A percentile compares a stretch with the other conserved stretches of the same genome.
These are phyloP conservation scores for Rhea americana DNA, from an alignment of 2,113 vertebrate species.

Conservation along the genomic window DNA sequence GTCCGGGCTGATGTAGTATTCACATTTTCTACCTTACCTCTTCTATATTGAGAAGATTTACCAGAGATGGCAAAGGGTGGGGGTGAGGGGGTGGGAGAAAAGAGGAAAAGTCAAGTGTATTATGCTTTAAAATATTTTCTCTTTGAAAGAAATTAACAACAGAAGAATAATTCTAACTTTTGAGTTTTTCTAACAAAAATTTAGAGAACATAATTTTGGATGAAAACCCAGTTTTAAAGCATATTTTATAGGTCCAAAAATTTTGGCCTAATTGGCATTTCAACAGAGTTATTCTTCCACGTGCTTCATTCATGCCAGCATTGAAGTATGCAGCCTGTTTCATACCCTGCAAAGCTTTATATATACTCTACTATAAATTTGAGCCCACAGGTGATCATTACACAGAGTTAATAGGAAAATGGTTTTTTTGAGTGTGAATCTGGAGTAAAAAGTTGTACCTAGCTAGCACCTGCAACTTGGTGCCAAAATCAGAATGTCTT, in stretches of 20 bases:
- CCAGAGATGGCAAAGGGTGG: background rate
- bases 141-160: background rate
- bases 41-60: background rate
- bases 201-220: background rate
- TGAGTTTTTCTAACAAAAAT: background rate
- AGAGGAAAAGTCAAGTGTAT: background rate
- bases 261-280: background rate
- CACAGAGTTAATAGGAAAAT: background rate
- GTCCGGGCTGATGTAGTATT: background rate
- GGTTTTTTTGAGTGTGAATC: background rate
- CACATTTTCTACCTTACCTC: background rate
- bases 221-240: background rate
- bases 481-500: background rate
- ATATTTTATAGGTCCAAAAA: background rate
- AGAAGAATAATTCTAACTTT: background rate
- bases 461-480: background rate
- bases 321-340: background rate
- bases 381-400: background rate
- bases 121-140: background rate
- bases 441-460: background rate
- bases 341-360: background rate
- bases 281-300: background rate
- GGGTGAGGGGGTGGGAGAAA: background rate
- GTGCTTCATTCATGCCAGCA: background rate
- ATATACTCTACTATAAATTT: background rate